Base-by-base conservation (phyloP, 92 coral and sea anemone genomes). In the Metridium senile region DNA sequence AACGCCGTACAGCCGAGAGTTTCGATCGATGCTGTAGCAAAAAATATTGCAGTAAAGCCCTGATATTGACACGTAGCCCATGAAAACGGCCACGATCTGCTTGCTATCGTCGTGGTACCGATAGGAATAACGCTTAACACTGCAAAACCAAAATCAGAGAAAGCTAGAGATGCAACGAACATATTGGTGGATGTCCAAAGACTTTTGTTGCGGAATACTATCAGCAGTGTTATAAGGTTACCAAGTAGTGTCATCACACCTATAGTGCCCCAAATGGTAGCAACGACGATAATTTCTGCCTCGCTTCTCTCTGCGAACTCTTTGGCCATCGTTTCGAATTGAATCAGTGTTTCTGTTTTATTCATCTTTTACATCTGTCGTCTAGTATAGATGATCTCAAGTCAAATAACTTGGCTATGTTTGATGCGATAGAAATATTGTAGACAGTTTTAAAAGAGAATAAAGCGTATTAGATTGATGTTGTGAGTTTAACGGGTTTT, bases 141-240 rank as follows among this genome's bases (percentile, higher is more conserved):
- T 0, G 81, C 93, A 66, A 89, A 52, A 11, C 80, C 84, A 29
- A 85, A 58, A 56, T 89, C 93, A 0, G 93, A 74, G 7, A 89
- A 54, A 16, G 93, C 93, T 10, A 89, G 74, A 54, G 93, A 89
- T 0, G 82, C 59, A 0, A 86, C 72, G 74, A 89, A 78, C 45
- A 70, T 29, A 30, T 85, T 89, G 27, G 88, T 81, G 1, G 70
- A 32, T 3, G 88, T 89, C 26, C 78, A 78, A 35, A 85, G 74
- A 13, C 32, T 74, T 20, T 49, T 22, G 70, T 89, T 86, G 33
- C 76, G 82, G 23, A 34, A 58, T 9, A 82, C 53, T 0, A 69
- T 74, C 19, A 82, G 16, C 11, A 85, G 25, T 20, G 90, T 89
- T 33, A 86, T 54, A 29, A 76, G 9, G 66, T 89, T 85, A 18